Percentiles rank a stretch among this genome's conserved stretches.
phyloP scores from a whole-genome alignment of 2,797 vertebrate species.

The Muraenolepis orangiensis region DNA sequence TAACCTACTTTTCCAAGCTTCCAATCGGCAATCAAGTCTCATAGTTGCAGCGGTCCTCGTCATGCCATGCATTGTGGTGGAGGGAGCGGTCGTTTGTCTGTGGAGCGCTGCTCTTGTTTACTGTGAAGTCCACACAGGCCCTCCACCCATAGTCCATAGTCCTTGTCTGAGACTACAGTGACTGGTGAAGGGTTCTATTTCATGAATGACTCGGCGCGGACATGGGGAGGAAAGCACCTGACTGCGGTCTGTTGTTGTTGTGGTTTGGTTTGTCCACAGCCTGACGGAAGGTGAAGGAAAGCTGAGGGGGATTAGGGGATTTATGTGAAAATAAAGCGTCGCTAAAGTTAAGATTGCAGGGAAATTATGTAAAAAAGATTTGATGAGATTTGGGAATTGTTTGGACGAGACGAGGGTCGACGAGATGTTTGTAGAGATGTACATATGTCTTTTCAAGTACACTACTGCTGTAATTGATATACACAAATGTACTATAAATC shows the following conservation, averaged over 20 bases:
- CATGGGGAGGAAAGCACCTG: conserved; percentile 39
- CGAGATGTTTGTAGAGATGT: too few species aligned
- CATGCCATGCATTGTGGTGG: background rate
- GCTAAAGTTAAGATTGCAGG: conserved; percentile 63
- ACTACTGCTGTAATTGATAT: background rate
- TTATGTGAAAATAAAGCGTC: conserved; percentile 51
- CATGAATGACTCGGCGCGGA: conserved; percentile 28
- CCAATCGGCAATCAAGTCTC: background rate
- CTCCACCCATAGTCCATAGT: background rate
- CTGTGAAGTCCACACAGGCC: background rate
- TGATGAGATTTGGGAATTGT: conserved; percentile 58
- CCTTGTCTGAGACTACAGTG: background rate
- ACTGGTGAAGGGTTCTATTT: conserved; percentile 1
- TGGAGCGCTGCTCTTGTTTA: background rate
- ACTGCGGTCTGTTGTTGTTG: too few species aligned
- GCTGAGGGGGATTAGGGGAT: conserved; percentile 69
- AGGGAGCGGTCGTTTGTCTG: background rate
- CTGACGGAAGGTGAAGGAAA: conserved; percentile 35
- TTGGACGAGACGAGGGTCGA: conserved; percentile 25
- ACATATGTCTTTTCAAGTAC: background rate
- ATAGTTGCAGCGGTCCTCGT: background rate
- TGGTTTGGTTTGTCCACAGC: conserved; percentile 45
- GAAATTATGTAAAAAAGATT: conserved; percentile 66
- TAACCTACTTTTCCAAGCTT: background rate
- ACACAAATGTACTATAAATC: background rate